Evolutionary conservation across 2,113 vertebrate genomes (phyloP).

Genomic region (Tringa solitaria): DNA sequence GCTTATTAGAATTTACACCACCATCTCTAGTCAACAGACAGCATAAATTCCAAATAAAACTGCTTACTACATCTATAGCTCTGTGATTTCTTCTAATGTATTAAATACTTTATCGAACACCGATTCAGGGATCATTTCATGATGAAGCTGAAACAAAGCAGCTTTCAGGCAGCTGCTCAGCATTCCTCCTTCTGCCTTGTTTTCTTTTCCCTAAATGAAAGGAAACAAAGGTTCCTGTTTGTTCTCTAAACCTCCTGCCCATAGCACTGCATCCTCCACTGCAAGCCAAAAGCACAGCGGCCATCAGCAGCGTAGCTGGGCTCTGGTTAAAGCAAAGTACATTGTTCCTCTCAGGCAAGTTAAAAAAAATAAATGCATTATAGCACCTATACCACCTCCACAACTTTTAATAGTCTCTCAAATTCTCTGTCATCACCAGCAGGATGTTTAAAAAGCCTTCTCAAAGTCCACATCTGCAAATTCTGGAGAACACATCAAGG

Average conservation of each 20-base stretch:
- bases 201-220: constrained; percentile 45
- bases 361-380: not conserved
- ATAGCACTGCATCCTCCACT: constrained; percentile 27
- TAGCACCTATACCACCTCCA: not conserved
- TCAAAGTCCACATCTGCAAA: not conserved
- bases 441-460: not conserved
- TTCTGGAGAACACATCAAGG: constrained; percentile 40
- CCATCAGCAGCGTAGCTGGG: not conserved
- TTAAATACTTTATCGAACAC: not conserved
- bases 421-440: not conserved
- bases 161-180: constrained; percentile 29
- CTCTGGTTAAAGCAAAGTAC: not conserved
- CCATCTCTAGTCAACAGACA: not conserved
- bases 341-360: not conserved
- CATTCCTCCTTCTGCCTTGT: constrained; percentile 22
- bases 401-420: not conserved
- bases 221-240: constrained; percentile 69
- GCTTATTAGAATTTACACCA: not conserved
- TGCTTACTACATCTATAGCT: not conserved
- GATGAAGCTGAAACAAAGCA: constrained; percentile 27
- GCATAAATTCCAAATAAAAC: not conserved
- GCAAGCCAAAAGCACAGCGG: not conserved
- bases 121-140: not conserved
- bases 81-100: not conserved
- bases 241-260: constrained; percentile 39